These are phyloP conservation scores for Rallus crepitans DNA, from an alignment of 2,797 vertebrate genomes.

Conservation along the genomic window DNA sequence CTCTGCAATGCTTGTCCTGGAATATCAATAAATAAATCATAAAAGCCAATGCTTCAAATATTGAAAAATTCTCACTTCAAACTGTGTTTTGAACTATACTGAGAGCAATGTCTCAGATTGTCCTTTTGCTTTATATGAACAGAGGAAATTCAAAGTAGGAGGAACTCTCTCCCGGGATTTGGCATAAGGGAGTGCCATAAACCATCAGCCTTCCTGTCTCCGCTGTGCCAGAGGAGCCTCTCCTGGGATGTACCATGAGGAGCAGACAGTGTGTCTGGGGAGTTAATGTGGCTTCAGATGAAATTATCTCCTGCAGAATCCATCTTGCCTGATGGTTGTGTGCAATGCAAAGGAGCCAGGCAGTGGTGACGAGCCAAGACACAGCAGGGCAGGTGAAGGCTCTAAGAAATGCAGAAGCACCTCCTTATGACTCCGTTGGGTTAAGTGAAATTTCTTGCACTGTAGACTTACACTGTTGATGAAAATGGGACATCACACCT, in stretches of 20 bases:
- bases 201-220: conserved; percentile 56
- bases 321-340: neutral
- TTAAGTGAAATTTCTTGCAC: neutral
- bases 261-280: conserved; percentile 51
- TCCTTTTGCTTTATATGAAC: conserved; percentile 57
- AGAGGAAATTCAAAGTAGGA: conserved; percentile 68
- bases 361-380: neutral
- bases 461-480: fast-evolving
- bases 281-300: conserved; percentile 44
- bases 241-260: conserved; percentile 35
- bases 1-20: conserved; percentile 45
- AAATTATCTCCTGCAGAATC: conserved; percentile 49
- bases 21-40: conserved; percentile 75
- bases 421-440: neutral
- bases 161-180: conserved; percentile 41
- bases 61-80: conserved; percentile 70
- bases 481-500: neutral
- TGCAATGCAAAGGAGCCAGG: neutral
- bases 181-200: conserved; percentile 53
- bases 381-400: neutral
- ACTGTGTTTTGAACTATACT: conserved; percentile 66
- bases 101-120: conserved; percentile 59
- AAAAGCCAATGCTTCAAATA: conserved; percentile 71
- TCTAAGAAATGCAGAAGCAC: neutral
- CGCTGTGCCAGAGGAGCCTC: conserved; percentile 32